A percentile compares a stretch with the other conserved stretches of the same genome.
Evolutionary conservation across 1,140 invertebrate genomes (phyloP).

Genomic region (Drosophila jambulina): DNA sequence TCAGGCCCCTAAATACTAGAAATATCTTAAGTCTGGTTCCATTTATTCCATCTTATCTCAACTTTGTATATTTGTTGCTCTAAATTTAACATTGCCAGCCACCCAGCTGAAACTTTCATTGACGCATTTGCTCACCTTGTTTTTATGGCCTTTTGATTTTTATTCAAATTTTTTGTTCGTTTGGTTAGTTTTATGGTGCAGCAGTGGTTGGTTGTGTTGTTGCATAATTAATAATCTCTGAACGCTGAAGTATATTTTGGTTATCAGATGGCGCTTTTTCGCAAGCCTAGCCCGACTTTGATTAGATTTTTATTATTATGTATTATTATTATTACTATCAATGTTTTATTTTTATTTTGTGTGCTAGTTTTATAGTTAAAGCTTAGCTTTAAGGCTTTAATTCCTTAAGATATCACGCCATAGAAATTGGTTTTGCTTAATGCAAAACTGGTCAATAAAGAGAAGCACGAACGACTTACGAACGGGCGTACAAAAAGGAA

Average conservation of each 20-base stretch:
- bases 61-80: conserved; percentile 22
- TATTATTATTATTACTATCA: too few species aligned
- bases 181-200: conserved; percentile 43
- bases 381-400: neutral
- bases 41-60: conserved; percentile 29
- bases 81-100: conserved; percentile 52
- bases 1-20: neutral
- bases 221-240: conserved; percentile 71
- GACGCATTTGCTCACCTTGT: conserved; percentile 80
- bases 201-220: conserved; percentile 36
- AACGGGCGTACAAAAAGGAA: conserved; percentile 12
- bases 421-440: conserved; percentile 10
- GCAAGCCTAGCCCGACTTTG: neutral
- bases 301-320: neutral
- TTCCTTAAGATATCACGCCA: conserved; percentile 49
- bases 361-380: neutral
- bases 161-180: conserved; percentile 57
- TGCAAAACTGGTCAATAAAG: conserved; percentile 22
- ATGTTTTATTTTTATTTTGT: neutral
- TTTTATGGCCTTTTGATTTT: conserved; percentile 55
- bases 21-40: conserved; percentile 14
- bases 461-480: neutral
- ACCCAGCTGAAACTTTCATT: conserved; percentile 65
- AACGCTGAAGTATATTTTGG: neutral
- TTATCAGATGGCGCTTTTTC: conserved; percentile 1